Conservation (phyloP, 2,888 invertebrate genomes). For the Drosophila putrida region DNA sequence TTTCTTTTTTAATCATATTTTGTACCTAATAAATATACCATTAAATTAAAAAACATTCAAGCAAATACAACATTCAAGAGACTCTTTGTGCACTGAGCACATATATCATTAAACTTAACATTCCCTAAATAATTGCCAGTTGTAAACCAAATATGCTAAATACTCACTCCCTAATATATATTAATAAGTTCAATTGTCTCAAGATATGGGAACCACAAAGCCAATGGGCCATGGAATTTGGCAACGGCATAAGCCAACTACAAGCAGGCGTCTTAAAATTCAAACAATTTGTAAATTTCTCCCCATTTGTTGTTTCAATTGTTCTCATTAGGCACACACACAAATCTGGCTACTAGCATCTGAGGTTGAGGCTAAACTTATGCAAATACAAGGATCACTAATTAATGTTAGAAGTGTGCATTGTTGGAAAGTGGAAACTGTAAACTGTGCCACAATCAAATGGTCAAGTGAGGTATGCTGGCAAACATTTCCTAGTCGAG, state of each 20-base stretch:
- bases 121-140: not conserved
- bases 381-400: conserved; percentile 11
- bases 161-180: not conserved
- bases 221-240: conserved; percentile 1
- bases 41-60: too few relatives aligned
- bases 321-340: conserved; percentile 16
- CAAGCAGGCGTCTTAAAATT: not conserved
- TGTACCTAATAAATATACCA: too few relatives aligned
- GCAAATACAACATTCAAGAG: too few relatives aligned
- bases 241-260: not conserved
- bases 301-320: conserved; percentile 20
- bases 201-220: not conserved
- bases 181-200: not conserved
- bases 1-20: too few relatives aligned
- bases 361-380: not conserved
- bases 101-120: not conserved
- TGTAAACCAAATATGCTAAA: conserved; percentile 10
- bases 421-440: not conserved
- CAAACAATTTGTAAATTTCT: conserved; percentile 7
- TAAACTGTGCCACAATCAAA: not conserved
- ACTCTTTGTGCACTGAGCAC: too few relatives aligned
- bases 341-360: not conserved
- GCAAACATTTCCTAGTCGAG: not conserved
- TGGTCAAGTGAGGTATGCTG: not conserved
- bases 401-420: conserved; percentile 11